These are phyloP conservation scores for Drosophila serrata DNA, from an alignment of 1,140 invertebrate genomes.

Conservation along the genomic window DNA sequence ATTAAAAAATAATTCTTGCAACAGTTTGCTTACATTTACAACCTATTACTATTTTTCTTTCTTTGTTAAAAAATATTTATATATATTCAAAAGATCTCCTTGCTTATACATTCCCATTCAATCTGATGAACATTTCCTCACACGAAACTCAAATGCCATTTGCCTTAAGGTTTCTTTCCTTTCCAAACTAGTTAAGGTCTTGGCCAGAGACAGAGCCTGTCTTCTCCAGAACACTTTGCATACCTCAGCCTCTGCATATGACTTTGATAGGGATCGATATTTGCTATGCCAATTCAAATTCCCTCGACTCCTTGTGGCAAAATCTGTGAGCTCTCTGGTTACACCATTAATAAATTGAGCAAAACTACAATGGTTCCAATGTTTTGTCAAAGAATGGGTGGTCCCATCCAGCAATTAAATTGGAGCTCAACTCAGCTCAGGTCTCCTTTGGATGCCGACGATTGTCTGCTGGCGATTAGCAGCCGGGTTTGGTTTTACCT, in stretches of 20 bases:
- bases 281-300: constrained; percentile 27
- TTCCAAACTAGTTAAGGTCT: background rate
- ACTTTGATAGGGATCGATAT: constrained; percentile 48
- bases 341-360: constrained; percentile 19
- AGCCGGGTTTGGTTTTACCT: constrained; percentile 1
- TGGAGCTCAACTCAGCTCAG: background rate
- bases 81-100: too few relatives aligned
- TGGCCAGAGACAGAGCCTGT: constrained; percentile 9
- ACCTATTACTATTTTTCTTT: background rate
- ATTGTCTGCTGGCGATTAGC: constrained; percentile 53
- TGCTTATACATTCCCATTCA: background rate
- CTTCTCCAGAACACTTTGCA: constrained; percentile 49
- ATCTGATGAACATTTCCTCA: background rate
- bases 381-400: constrained; percentile 39
- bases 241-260: constrained; percentile 39
- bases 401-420: constrained; percentile 40
- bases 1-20: too few relatives aligned
- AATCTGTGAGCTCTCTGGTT: constrained; percentile 18
- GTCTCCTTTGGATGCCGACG: constrained; percentile 15
- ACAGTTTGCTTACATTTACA: too few relatives aligned
- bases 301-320: constrained; percentile 11
- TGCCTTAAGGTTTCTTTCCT: too few relatives aligned
- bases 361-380: constrained; percentile 22
- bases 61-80: too few relatives aligned
- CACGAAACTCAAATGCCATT: background rate